Conservation (phyloP, 2,113 vertebrate species). For the Larimichthys crocea region DNA sequence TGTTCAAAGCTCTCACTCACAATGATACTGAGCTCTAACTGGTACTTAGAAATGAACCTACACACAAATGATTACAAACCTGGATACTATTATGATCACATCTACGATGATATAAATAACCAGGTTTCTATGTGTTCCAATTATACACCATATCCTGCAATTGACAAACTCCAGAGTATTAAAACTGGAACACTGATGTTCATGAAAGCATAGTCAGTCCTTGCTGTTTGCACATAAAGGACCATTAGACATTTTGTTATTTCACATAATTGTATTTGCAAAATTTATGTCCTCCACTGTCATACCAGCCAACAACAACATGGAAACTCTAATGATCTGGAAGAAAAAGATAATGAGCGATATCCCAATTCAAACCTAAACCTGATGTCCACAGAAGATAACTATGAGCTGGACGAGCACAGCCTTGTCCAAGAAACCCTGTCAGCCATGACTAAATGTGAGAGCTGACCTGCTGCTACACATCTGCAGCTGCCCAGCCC, state of each 20-base stretch:
- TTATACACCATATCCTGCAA: not conserved
- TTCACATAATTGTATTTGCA: not conserved
- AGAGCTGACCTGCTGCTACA: conserved; percentile 35
- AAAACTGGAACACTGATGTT: not conserved
- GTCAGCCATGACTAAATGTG: conserved; percentile 33
- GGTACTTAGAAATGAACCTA: too few species aligned
- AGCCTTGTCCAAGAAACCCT: conserved; percentile 32
- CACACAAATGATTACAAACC: not conserved
- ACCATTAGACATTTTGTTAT: not conserved
- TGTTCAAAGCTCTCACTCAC: too few species aligned
- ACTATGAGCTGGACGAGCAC: not conserved
- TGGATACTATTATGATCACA: not conserved
- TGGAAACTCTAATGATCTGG: not conserved
- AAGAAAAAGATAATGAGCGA: not conserved
- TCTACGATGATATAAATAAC: not conserved
- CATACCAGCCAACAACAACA: not conserved
- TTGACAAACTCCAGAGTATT: not conserved
- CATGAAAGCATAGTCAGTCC: not conserved
- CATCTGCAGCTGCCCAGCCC: conserved; percentile 45
- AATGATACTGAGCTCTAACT: too few species aligned
- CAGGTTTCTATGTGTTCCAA: not conserved
- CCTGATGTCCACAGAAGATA: not conserved
- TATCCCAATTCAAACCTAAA: not conserved
- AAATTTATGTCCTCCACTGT: not conserved
- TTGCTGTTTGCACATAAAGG: not conserved